Percentiles rank a stretch among this genome's conserved stretches.
These are phyloP conservation scores for Drosophila melanosoma DNA, from an alignment of 2,888 invertebrate genomes.

Conservation along the genomic window DNA sequence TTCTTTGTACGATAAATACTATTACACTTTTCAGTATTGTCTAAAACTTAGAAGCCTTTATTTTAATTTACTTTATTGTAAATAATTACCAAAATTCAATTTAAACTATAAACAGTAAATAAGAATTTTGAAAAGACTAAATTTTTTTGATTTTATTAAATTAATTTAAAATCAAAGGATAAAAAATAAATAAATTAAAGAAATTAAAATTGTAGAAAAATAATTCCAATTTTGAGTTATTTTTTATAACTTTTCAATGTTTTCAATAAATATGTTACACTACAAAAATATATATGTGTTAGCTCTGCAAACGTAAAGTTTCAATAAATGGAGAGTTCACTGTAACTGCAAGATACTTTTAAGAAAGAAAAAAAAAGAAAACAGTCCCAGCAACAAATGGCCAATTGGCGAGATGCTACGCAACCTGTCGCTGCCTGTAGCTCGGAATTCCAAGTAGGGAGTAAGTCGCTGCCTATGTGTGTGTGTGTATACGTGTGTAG, in stretches of 20 bases:
- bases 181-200: background rate
- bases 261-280: too few relatives aligned
- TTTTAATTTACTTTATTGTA: background rate
- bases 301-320: background rate
- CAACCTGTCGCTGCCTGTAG: slow-evolving; percentile 45
- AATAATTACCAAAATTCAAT: background rate
- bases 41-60: background rate
- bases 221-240: background rate
- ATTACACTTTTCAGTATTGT: background rate
- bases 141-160: background rate
- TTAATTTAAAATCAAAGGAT: background rate
- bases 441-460: slow-evolving; percentile 50
- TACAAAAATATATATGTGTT: too few relatives aligned
- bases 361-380: background rate
- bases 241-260: background rate
- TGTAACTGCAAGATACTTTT: slow-evolving; percentile 38
- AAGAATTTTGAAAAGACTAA: too few relatives aligned
- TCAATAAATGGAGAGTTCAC: background rate
- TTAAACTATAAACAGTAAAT: background rate
- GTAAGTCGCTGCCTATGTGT: slow-evolving; percentile 24
- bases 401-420: slow-evolving; percentile 44
- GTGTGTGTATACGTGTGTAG: slow-evolving; percentile 64
- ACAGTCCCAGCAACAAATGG: slow-evolving; percentile 37
- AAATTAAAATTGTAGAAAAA: background rate
- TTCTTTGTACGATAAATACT: too few relatives aligned